Conservation (phyloP, 2,797 vertebrate species). For the Enteromius viviparus region DNA sequence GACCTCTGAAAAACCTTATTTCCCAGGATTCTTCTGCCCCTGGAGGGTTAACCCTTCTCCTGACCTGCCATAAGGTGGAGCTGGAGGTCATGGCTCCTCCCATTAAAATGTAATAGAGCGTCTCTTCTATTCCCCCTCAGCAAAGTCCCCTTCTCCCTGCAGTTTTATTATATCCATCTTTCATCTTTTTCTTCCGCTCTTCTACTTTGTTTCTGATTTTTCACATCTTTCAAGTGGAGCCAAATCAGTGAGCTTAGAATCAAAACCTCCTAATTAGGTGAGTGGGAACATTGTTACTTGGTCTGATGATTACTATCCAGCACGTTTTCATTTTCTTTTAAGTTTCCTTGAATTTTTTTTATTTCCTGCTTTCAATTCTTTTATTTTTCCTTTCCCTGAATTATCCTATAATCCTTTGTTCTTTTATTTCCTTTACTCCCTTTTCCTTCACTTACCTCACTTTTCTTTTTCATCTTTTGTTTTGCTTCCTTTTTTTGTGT, state of each 20-base stretch:
- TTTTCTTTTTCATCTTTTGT: neutral
- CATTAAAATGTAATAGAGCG: constrained; percentile 74
- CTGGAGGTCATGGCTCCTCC: constrained; percentile 69
- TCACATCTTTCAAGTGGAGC: constrained; percentile 13
- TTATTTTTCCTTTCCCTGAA: neutral
- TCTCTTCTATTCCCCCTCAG: constrained; percentile 43
- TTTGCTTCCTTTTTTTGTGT: neutral
- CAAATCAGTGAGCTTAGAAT: constrained; percentile 14
- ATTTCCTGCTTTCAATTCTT: constrained; percentile 57
- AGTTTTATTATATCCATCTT: constrained; percentile 67
- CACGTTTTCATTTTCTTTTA: neutral
- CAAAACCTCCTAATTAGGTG: neutral
- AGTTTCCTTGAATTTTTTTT: constrained; percentile 44
- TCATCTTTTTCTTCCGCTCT: constrained; percentile 64
- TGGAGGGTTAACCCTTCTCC: constrained; percentile 52
- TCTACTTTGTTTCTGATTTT: neutral
- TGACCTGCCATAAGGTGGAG: constrained; percentile 67
- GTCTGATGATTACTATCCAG: neutral
- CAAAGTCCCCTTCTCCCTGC: constrained; percentile 55
- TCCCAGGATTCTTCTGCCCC: constrained; percentile 61
- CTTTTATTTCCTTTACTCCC: neutral
- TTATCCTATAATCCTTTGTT: neutral
- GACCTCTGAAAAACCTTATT: constrained; percentile 57
- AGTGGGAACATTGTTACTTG: neutral
- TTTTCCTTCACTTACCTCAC: neutral